Base-by-base conservation (phyloP, 2,797 vertebrate species). In the Clarias fuscus region DNA sequence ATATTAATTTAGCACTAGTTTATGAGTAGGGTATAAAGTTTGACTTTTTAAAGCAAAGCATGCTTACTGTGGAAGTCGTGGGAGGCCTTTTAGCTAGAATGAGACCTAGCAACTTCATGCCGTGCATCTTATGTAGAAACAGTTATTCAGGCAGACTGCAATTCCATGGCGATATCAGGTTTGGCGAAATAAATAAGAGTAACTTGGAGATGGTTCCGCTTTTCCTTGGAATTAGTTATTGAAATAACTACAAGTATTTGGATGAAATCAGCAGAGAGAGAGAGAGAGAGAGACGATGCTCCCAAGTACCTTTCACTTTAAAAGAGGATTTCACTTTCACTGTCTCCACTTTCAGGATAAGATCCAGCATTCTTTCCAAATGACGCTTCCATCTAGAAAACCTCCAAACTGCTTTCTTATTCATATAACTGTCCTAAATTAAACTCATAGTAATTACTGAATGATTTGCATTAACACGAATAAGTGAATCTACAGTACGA, bases 361-460 rank as follows among this genome's bases (percentile, higher is more conserved):
- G 48, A 84, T 30, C 5, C 61, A 67, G 15, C 73, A 84, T 88
- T 88, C 71, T n/a, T 82, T 80, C n/a, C 13, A 5, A 59, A 10
- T 64, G 72, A 58, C 7, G 5, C 56, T 17, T 5, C 10, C 22
- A 40, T 80, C 48, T 68, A 11, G 27, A 33, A 64, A 70, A 27
- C 30, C 30, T 14, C 20, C 56, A 30, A 24, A 3, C 5, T 10
- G 3, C 37, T 43, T n/a, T 64, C 7, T 59, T 59, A 8, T 37
- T 80, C 13, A 17, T 40, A 64, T 11, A 48, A 18, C 17, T 27
- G 40, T 30, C 33, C 15, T 62, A 40, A 24, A 79, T 62, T 2
- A 62, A 14, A 14, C 56, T 61, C 2, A 37, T 22, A 33, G 18
- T 24, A 30, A 14, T 61, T 62, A 77, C 27, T n/a, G 2, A 80